Evolutionary conservation across 2,888 invertebrate genomes (phyloP).

Genomic region (Auanema freiburgensis): DNA sequence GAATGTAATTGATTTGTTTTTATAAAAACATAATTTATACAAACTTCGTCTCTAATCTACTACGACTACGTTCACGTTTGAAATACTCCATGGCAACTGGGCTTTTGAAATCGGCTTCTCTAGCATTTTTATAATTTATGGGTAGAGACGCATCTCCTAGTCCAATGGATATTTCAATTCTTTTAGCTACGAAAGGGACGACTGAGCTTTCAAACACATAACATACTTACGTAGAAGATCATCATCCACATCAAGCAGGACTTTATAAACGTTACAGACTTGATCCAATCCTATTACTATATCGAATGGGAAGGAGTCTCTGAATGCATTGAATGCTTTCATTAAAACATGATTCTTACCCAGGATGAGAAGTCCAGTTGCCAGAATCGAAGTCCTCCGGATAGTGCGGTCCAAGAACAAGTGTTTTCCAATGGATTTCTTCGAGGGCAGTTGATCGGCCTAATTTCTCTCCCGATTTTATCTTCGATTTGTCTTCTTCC

Average conservation of each 20-base stretch:
- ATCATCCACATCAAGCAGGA: constrained; percentile 45
- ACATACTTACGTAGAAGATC: constrained; percentile 32
- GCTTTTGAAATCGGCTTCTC: constrained; percentile 42
- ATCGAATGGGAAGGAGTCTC: constrained; percentile 46
- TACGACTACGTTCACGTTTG: constrained; percentile 28
- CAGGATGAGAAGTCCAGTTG: constrained; percentile 29
- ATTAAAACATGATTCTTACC: constrained; percentile 16
- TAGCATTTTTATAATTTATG: constrained; percentile 42
- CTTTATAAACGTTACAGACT: constrained; percentile 47
- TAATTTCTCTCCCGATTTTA: no score
- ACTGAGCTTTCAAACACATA: background rate
- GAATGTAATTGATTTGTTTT: constrained; percentile 3
- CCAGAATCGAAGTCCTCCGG: constrained; percentile 40
- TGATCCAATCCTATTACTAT: constrained; percentile 44
- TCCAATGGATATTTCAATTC: constrained; percentile 32
- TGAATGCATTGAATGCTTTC: constrained; percentile 16
- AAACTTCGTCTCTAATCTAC: constrained; percentile 40
- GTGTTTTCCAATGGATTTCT: constrained; percentile 37
- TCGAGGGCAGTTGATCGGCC: constrained; percentile 12
- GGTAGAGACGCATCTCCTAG: constrained; percentile 20
- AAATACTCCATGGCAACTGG: constrained; percentile 31
- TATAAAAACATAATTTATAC: background rate
- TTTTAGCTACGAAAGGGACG: constrained; percentile 23
- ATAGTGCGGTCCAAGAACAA: constrained; percentile 37
- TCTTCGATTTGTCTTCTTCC: no score